Percentiles rank a stretch among this genome's conserved stretches.
Evolutionary conservation across 2,797 vertebrate genomes (phyloP).

Genomic region (Chelon auratus): DNA sequence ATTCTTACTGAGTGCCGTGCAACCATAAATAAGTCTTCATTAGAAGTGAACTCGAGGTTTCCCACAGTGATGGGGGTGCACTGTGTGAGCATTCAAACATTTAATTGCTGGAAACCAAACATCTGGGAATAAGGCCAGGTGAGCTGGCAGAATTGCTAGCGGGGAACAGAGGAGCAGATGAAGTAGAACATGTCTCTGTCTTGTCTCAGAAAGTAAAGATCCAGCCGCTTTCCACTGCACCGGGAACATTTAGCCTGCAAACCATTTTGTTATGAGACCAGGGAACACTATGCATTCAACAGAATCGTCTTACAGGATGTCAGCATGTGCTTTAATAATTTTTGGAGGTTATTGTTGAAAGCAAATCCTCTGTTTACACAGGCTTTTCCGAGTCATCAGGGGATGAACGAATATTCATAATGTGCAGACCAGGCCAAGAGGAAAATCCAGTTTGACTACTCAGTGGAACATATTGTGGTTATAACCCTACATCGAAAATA

Average conservation of each 20-base stretch:
- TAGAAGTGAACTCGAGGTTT: conserved; percentile 67
- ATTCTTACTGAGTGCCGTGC: conserved; percentile 50
- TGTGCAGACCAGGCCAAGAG: conserved; percentile 42
- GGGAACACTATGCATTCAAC: conserved; percentile 50
- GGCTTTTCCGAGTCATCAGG: conserved; percentile 70
- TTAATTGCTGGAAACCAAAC: conserved; percentile 77
- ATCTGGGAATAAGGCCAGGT: conserved; percentile 78
- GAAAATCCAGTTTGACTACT: conserved; percentile 53
- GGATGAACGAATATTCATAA: conserved; percentile 60
- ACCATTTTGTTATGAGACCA: conserved; percentile 65
- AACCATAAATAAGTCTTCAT: conserved; percentile 76
- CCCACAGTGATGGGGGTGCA: conserved; percentile 56
- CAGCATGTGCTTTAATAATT: conserved; percentile 68
- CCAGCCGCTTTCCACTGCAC: conserved; percentile 64
- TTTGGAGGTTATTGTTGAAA: conserved; percentile 78
- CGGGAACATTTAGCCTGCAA: conserved; percentile 69
- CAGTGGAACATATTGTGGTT: conserved; percentile 34
- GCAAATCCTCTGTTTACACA: conserved; percentile 76
- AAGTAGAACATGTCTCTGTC: conserved; percentile 75
- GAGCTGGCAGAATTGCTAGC: conserved; percentile 71
- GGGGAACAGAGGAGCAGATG: conserved; percentile 73
- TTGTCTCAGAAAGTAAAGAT: conserved; percentile 69
- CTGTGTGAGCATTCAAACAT: conserved; percentile 76
- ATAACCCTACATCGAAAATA: background rate
- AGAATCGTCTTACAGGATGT: conserved; percentile 76